phyloP scores from a whole-genome alignment of 1,140 invertebrate species.

The Cotesia vestalis region DNA sequence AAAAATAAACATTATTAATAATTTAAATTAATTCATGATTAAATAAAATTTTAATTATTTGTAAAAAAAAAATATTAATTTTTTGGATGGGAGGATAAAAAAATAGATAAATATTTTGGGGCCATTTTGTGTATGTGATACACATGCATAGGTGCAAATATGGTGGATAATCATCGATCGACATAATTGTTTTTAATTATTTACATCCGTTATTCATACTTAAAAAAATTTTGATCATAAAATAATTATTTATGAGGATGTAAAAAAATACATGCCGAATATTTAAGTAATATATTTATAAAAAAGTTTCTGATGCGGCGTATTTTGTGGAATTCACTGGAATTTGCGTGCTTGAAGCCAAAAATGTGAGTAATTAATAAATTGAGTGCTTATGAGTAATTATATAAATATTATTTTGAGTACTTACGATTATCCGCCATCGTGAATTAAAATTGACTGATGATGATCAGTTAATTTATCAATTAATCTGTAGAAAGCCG shows the following conservation, averaged over 20 bases:
- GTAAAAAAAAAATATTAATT: neutral
- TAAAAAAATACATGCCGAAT: neutral
- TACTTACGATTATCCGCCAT: slow-evolving; percentile 63
- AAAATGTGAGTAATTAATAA: neutral
- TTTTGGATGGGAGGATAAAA: slow-evolving; percentile 4
- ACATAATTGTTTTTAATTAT: neutral
- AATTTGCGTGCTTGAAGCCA: neutral
- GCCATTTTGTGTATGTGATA: too few relatives aligned
- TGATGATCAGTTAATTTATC: too few relatives aligned
- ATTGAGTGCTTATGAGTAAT: neutral
- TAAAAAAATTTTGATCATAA: too few relatives aligned
- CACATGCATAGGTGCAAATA: too few relatives aligned
- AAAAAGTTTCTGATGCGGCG: neutral
- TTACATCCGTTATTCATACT: too few relatives aligned
- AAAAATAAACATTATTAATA: slow-evolving; percentile 29
- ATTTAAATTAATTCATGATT: neutral
- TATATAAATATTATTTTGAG: slow-evolving; percentile 15
- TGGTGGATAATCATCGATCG: too few relatives aligned
- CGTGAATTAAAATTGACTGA: slow-evolving; percentile 29
- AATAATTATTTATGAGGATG: too few relatives aligned
- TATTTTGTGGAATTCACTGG: neutral
- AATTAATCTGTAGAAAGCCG: slow-evolving; percentile 29
- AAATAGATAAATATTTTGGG: slow-evolving; percentile 18
- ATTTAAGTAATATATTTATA: too few relatives aligned
- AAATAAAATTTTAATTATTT: slow-evolving; percentile 2